A percentile compares a stretch with the other conserved stretches of the same genome.
These are phyloP conservation scores for Pollimyrus isidori DNA, from an alignment of 2,113 vertebrate species.

Conservation along the genomic window DNA sequence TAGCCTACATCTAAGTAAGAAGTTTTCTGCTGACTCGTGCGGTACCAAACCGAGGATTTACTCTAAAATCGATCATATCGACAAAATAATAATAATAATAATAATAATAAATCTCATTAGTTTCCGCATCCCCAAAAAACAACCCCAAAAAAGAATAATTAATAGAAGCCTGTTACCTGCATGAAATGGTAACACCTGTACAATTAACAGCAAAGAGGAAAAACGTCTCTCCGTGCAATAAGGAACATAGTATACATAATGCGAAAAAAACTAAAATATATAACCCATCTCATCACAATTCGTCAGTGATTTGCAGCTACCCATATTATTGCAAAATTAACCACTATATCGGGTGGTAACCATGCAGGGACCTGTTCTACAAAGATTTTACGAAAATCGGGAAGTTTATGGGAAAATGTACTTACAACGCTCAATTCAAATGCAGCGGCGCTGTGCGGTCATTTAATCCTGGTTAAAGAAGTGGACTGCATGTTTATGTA, in stretches of 20 bases:
- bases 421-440: slow-evolving; percentile 15
- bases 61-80: background rate
- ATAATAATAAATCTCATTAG: background rate
- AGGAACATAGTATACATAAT: background rate
- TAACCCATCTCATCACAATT: background rate
- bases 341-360: background rate
- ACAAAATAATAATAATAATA: background rate
- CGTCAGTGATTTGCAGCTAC: background rate
- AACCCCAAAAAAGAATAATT: background rate
- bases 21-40: background rate
- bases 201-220: background rate
- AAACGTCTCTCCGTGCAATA: background rate
- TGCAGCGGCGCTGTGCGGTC: background rate
- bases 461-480: background rate
- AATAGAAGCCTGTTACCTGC: background rate
- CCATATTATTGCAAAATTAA: background rate
- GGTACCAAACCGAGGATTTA: background rate
- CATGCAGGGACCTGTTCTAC: background rate
- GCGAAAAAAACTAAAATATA: background rate
- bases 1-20: background rate
- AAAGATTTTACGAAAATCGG: background rate
- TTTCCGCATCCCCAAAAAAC: background rate
- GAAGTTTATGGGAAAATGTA: background rate
- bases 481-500: background rate
- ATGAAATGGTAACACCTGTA: slow-evolving; percentile 2